Conservation (phyloP, 1,140 invertebrate species). For the Drosophila funebris region DNA sequence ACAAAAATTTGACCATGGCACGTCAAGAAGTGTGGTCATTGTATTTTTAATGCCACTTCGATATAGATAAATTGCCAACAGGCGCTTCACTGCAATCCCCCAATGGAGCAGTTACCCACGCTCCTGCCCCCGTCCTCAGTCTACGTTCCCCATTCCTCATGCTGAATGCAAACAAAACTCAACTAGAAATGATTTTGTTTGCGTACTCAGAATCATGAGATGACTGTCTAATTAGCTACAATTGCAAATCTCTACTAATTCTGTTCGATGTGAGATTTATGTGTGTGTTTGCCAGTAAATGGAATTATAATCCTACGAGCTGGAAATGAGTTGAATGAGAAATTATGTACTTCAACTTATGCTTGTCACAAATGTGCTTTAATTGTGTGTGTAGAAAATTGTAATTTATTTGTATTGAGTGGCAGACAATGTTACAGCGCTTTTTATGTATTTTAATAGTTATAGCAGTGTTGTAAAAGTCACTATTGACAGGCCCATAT, state of each 20-base stretch:
- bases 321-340: background rate
- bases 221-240: slow-evolving; percentile 57
- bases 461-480: too few relatives aligned
- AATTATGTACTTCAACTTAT: background rate
- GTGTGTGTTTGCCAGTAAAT: slow-evolving; percentile 6
- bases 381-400: too few relatives aligned
- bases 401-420: too few relatives aligned
- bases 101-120: background rate
- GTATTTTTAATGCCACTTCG: slow-evolving; percentile 74
- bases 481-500: too few relatives aligned
- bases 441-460: too few relatives aligned
- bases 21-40: slow-evolving; percentile 79
- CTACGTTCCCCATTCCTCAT: background rate
- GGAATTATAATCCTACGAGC: background rate
- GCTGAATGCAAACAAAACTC: background rate
- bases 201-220: slow-evolving; percentile 28
- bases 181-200: slow-evolving; percentile 3
- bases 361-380: too few relatives aligned
- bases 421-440: too few relatives aligned
- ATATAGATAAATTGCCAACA: slow-evolving; percentile 73
- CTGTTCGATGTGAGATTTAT: slow-evolving; percentile 17
- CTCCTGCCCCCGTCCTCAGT: background rate
- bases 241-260: slow-evolving; percentile 13
- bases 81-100: slow-evolving; percentile 22
- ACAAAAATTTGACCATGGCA: slow-evolving; percentile 81